Evolutionary conservation across 2,888 invertebrate genomes (phyloP).

Genomic region (Coenonympha glycerion): DNA sequence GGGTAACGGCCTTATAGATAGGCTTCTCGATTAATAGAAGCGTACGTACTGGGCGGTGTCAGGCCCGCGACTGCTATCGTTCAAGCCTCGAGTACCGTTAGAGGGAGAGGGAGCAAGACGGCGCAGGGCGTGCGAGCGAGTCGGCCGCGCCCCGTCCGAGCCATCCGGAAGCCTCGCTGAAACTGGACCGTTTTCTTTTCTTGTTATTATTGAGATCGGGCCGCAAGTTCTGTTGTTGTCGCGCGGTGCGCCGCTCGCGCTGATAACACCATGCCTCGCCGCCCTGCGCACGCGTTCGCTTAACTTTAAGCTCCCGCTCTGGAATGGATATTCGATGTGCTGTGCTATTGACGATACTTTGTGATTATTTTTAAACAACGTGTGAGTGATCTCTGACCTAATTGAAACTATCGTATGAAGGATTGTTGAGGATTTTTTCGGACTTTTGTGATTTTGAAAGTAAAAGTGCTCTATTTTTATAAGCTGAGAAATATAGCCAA

Average conservation of each 20-base stretch:
- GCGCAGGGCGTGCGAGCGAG: conserved; percentile 51
- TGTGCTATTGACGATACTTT: conserved; percentile 44
- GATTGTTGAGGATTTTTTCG: conserved; percentile 28
- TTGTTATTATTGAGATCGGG: conserved; percentile 76
- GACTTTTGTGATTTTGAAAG: conserved; percentile 15
- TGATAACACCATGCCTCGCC: conserved; percentile 74
- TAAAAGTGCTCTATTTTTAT: conserved; percentile 21
- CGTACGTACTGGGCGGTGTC: conserved; percentile 53
- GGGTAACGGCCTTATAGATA: conserved; percentile 36
- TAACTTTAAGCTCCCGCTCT: conserved; percentile 63
- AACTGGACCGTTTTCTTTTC: conserved; percentile 77
- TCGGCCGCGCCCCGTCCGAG: conserved; percentile 62
- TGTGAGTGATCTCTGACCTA: conserved; percentile 53
- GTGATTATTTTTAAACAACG: conserved; percentile 43
- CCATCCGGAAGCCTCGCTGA: conserved; percentile 76
- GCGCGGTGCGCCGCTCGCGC: conserved; percentile 69
- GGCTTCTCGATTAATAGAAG: conserved; percentile 21
- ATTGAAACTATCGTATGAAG: conserved; percentile 31
- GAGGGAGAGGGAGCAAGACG: conserved; percentile 62
- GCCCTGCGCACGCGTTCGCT: conserved; percentile 68
- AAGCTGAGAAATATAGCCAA: conserved; percentile 33
- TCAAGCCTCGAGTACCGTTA: conserved; percentile 67
- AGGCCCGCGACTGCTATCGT: conserved; percentile 70
- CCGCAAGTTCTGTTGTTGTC: conserved; percentile 75
- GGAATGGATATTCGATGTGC: conserved; percentile 66